A percentile compares a stretch with the other conserved stretches of the same genome.
These are phyloP conservation scores for Sesia apiformis DNA, from an alignment of 2,888 invertebrate genomes.

Conservation along the genomic window DNA sequence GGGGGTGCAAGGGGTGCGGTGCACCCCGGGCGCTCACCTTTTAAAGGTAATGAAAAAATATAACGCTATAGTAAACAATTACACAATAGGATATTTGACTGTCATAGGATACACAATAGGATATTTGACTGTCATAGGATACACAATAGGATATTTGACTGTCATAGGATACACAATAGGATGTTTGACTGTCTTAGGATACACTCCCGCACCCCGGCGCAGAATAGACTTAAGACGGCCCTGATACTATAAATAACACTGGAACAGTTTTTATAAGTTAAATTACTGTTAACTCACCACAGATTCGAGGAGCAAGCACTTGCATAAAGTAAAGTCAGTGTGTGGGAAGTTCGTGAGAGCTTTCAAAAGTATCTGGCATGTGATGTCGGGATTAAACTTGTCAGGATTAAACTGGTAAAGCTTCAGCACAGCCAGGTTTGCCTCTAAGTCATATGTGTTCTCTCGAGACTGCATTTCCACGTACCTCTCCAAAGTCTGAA, in stretches of 20 bases:
- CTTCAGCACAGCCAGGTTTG: slow-evolving; percentile 96
- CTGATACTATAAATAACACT: neutral
- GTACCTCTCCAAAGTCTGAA: slow-evolving; percentile 91
- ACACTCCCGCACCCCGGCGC: no score
- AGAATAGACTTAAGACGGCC: no score
- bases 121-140: no score
- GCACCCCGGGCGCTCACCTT: no score
- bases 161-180: no score
- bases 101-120: no score
- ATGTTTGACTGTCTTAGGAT: no score
- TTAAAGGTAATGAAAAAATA: no score
- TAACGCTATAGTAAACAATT: no score
- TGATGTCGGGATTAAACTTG: slow-evolving; percentile 87
- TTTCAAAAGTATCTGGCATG: slow-evolving; percentile 93
- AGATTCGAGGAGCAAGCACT: slow-evolving; percentile 91
- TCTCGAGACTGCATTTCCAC: slow-evolving; percentile 94
- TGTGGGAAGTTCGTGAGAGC: slow-evolving; percentile 97
- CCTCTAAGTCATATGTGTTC: slow-evolving; percentile 97
- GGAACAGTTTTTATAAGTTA: neutral
- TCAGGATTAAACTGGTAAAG: slow-evolving; percentile 97
- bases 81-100: no score
- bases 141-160: no score
- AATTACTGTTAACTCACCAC: slow-evolving; percentile 37
- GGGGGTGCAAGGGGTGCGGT: no score
- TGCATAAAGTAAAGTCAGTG: slow-evolving; percentile 98